These are phyloP conservation scores for Hapalemur alaotrensis DNA, from an alignment of 2,797 vertebrate species.

Conservation along the genomic window DNA sequence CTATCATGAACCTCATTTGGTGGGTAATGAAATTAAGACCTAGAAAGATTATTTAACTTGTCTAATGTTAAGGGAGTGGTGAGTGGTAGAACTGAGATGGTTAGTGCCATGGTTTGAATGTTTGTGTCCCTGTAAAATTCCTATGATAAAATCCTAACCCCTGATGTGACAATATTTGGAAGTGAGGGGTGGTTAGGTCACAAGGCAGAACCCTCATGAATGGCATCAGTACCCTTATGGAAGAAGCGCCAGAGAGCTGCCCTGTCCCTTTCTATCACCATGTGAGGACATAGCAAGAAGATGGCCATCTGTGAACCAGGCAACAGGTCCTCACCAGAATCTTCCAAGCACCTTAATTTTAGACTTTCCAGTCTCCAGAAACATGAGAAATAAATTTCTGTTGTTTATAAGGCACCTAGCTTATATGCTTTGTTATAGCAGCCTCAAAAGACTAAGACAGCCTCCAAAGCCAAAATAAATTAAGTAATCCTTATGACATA, in stretches of 20 bases:
- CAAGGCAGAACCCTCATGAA: not conserved
- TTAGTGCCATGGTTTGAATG: not conserved
- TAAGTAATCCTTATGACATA: not conserved
- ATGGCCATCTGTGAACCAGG: no score
- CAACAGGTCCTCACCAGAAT: not conserved
- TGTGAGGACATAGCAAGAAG: not conserved
- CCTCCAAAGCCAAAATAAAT: slow-evolving; percentile 13
- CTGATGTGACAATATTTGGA: not conserved
- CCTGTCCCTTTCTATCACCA: not conserved
- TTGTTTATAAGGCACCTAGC: not conserved
- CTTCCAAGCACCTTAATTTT: not conserved
- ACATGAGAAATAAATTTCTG: not conserved
- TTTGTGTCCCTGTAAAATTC: not conserved
- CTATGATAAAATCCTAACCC: not conserved
- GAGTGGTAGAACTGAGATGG: not conserved
- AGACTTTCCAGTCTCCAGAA: not conserved
- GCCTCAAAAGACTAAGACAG: not conserved
- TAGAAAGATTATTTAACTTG: not conserved
- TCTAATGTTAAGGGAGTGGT: not conserved
- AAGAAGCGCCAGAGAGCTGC: not conserved
- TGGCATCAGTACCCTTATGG: not conserved
- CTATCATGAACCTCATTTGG: not conserved
- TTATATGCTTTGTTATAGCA: not conserved
- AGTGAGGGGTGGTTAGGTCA: not conserved
- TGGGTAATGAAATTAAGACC: slow-evolving; percentile 1